Evolutionary conservation across 1,140 invertebrate species (phyloP), one percentile per base, ranked within the genome.

Genomic region (Drosophila prosaltans): DNA sequence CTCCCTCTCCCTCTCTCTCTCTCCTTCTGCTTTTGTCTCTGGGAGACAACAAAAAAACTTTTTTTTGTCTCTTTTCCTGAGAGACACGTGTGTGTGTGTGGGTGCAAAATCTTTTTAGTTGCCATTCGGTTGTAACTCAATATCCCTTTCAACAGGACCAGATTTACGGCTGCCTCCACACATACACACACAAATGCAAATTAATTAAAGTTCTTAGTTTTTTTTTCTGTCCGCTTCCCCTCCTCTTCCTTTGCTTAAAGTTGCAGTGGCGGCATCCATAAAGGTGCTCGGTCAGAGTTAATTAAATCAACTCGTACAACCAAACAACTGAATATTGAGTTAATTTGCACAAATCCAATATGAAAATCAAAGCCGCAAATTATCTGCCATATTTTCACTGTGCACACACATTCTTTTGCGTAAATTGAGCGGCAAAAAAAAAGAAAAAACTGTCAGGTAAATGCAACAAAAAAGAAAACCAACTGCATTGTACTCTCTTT

Each of bases 321-420:
- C 45, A 48, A 48, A 9, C 78, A 40, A 36, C 63, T 79, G 80
- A 88, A 88, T 36, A 36, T 88, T 79, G 63, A 85, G 82, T 85
- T 85, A 88, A 85, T 85, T 82, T 76, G 43, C 74, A 59, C 74
- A 86, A 82, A 86, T 85, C 72, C 83, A 82, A 79, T 79, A 61
- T 64, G 65, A 59, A 67, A 65, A 69, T 71, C 63, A 74, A 73
- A 74, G 71, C 71, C 65, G 80, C 81, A 80, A 83, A 82, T 82
- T 83, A 81, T 81, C 72, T 75, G 69, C 79, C 75, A 79, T 82
- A 88, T 82, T 86, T 74, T 67, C 59, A 51, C 57, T 43, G 43
- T 65, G 54, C 43, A 30, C 45, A 26, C 9, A 40, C 48, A 66
- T 67, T 68, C 40, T n/a, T 71, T 77, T 68, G 28, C 41, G 24